Evolutionary conservation across 92 coral and sea anemone genomes (phyloP), one percentile per base, ranked within the genome.

Genomic region (Phenganax stokvisi): DNA sequence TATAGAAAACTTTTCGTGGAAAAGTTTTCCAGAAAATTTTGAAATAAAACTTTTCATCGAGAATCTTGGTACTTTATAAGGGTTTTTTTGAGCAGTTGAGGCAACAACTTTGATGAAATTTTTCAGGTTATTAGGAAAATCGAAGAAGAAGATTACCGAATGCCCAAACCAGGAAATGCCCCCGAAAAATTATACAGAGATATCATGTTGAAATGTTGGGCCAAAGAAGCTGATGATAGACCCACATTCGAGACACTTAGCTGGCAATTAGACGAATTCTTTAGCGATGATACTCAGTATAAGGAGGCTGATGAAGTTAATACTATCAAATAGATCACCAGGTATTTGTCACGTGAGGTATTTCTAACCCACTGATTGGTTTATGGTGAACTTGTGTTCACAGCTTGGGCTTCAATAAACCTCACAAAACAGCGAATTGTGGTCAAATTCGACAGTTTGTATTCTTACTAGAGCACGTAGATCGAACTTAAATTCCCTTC

Each of bases 241-340:
- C 98, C 98, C 56, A 93, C 98, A 56, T 93, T 93, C 87, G 98
- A 93, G 84, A 93, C 98, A 3, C 83, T 93, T 10, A 89, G 89
- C 28, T 93, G 98, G 98, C 97, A 91, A 56, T 85, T 93, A 15
- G 98, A 93, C 57, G 97, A 93, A 25, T 93, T 89, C 89, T 91
- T 84, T 68, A 79, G 73, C 30, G 98, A 93, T 82, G 86, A 88
- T 30, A 82, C 90, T 28, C 98, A 93, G 75, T 93, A 93, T 74
- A 93, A 88, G 80, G 98, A 93, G 71, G 71, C 92, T 68, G 93
- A 77, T 30, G 88, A 85, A 79, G 83, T 79, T 7, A 79, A 79
- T n/a, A 65, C 56, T 8, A 62, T 79, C 15, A 63, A 65, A 51
- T 79, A 79, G 51, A 11, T 51, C 54, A 79, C 51, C 52, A 16